These are phyloP conservation scores for Wasmannia auropunctata DNA, from an alignment of 1,140 invertebrate genomes.

Conservation along the genomic window DNA sequence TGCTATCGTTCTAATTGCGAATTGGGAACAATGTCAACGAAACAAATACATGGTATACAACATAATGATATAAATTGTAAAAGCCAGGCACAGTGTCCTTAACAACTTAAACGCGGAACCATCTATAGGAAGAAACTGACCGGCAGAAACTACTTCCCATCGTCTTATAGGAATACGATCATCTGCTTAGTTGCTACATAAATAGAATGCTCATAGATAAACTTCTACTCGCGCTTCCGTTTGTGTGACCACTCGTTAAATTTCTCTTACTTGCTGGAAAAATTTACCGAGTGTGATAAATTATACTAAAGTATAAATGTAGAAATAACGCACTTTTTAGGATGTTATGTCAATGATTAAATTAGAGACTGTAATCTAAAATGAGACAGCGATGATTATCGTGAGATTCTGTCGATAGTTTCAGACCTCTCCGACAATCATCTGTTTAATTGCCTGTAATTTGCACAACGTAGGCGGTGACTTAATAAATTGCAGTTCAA, in stretches of 20 bases:
- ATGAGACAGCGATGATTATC: background rate
- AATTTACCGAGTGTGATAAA: background rate
- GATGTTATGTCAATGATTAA: background rate
- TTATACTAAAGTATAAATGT: background rate
- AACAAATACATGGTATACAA: background rate
- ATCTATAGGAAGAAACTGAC: constrained; percentile 64
- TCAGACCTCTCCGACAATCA: constrained; percentile 25
- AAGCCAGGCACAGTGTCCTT: constrained; percentile 23
- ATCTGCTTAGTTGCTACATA: constrained; percentile 29
- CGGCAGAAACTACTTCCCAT: constrained; percentile 76
- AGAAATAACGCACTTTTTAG: background rate
- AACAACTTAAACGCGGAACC: constrained; percentile 57
- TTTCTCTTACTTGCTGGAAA: constrained; percentile 16
- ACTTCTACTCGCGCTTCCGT: background rate
- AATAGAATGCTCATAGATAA: background rate
- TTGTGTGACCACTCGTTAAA: constrained; percentile 29
- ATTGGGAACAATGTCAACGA: background rate
- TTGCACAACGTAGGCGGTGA: background rate
- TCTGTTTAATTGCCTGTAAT: constrained; percentile 21
- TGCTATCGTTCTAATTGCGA: background rate
- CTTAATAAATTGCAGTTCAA: background rate
- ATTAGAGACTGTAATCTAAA: background rate
- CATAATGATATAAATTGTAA: background rate
- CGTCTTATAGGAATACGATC: constrained; percentile 51
- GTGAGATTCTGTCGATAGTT: background rate